Conservation (phyloP, 1,140 invertebrate genomes). For the Asbolus verrucosus region DNA sequence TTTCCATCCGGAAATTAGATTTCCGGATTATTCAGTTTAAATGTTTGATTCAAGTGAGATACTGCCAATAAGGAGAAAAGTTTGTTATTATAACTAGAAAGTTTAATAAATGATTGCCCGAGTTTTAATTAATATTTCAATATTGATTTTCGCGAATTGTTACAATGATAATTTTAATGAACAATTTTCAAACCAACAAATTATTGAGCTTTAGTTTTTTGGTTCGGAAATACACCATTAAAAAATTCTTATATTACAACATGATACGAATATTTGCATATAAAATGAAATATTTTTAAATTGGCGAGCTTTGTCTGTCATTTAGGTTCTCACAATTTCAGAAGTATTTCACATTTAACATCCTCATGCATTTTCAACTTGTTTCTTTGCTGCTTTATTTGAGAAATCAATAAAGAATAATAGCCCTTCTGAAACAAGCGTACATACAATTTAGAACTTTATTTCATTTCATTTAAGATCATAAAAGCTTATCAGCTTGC, state of each 20-base stretch:
- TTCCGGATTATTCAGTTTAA: constrained; percentile 24
- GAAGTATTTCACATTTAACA: neutral
- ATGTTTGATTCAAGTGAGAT: constrained; percentile 19
- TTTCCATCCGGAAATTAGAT: constrained; percentile 15
- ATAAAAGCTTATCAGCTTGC: constrained; percentile 6
- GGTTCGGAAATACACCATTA: too few species aligned
- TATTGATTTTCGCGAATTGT: neutral
- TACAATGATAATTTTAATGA: constrained; percentile 9
- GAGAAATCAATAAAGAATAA: constrained; percentile 1
- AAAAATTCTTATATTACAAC: too few species aligned
- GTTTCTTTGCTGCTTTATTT: neutral
- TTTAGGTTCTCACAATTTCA: too few species aligned
- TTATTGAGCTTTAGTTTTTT: neutral
- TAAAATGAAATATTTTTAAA: too few species aligned
- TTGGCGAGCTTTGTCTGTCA: too few species aligned
- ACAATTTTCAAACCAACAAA: neutral
- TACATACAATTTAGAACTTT: constrained; percentile 1
- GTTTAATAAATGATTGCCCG: neutral
- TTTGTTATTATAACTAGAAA: constrained; percentile 22
- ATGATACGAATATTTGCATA: too few species aligned
- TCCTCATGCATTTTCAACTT: neutral
- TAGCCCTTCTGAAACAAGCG: constrained; percentile 3
- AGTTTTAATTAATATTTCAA: constrained; percentile 21
- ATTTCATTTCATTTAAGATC: constrained; percentile 12
- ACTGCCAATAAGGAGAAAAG: constrained; percentile 27